Conservation (phyloP, 2,888 invertebrate genomes). For the Magallana nippona region DNA sequence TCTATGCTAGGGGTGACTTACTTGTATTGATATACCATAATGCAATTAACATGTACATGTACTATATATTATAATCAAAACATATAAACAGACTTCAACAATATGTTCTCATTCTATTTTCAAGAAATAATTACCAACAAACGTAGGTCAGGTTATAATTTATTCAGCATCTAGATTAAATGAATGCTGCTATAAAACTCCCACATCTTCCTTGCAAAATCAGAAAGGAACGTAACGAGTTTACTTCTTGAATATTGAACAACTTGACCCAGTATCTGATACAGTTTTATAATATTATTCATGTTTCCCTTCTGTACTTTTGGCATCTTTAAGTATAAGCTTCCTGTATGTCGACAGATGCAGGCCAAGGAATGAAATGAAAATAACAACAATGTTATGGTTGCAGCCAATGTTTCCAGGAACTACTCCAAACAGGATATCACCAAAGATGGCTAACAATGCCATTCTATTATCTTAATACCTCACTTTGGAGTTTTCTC, state of each 20-base stretch:
- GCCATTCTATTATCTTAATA: conserved; percentile 20
- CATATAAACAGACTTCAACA: too few relatives aligned
- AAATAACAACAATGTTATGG: conserved; percentile 5
- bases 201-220: too few relatives aligned
- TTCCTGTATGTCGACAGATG: background rate
- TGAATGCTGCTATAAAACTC: too few relatives aligned
- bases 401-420: conserved; percentile 11
- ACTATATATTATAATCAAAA: too few relatives aligned
- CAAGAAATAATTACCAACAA: too few relatives aligned
- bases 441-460: background rate
- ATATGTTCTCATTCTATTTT: too few relatives aligned
- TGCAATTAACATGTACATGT: too few relatives aligned
- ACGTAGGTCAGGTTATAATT: too few relatives aligned
- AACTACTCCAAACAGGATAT: background rate
- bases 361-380: conserved; percentile 15
- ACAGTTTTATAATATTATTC: background rate
- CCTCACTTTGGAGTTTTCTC: conserved; percentile 28
- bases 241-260: background rate
- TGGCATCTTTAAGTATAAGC: background rate
- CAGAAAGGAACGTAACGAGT: too few relatives aligned
- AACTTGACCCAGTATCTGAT: background rate
- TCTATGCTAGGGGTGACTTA: too few relatives aligned
- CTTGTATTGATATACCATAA: too few relatives aligned
- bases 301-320: background rate
- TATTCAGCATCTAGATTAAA: too few relatives aligned